Conservation (phyloP, 2,888 invertebrate genomes). For the Mesorhabditis belari region DNA sequence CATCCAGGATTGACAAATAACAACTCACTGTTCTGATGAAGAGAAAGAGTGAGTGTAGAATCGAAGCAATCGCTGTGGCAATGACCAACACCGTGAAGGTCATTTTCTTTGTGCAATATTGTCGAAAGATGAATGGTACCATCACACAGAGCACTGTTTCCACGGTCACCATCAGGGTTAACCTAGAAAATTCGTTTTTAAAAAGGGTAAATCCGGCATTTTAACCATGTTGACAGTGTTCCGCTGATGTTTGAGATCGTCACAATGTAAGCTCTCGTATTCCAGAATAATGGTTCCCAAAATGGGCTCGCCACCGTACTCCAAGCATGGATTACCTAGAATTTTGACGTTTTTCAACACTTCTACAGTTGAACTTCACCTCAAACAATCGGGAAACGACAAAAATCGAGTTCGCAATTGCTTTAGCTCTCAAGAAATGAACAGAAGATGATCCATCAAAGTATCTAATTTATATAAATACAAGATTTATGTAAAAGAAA, state of each 20-base stretch:
- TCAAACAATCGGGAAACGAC: conserved; percentile 41
- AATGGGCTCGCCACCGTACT: conserved; percentile 17
- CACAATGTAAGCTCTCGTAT: conserved; percentile 41
- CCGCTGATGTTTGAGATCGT: conserved; percentile 48
- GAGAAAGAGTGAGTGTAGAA: not conserved
- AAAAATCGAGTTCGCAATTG: conserved; percentile 41
- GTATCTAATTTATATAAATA: too few relatives aligned
- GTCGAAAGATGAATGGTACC: conserved; percentile 43
- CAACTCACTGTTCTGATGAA: not conserved
- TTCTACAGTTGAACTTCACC: conserved; percentile 4
- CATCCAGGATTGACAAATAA: too few relatives aligned
- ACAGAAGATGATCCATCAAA: conserved; percentile 45
- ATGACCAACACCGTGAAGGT: not conserved
- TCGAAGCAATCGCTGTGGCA: not conserved
- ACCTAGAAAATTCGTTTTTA: conserved; percentile 16
- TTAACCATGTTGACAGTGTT: conserved; percentile 45
- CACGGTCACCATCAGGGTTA: conserved; percentile 44
- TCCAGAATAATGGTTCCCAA: conserved; percentile 43
- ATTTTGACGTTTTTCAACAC: not conserved
- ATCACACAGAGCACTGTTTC: conserved; percentile 48
- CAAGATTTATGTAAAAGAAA: too few relatives aligned
- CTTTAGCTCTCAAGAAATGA: conserved; percentile 44
- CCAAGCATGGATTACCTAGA: conserved; percentile 41
- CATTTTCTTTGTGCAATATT: conserved; percentile 35
- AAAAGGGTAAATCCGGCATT: not conserved